Evolutionary conservation across 2,113 vertebrate species (phyloP).

Genomic region (Pandion haliaetus): DNA sequence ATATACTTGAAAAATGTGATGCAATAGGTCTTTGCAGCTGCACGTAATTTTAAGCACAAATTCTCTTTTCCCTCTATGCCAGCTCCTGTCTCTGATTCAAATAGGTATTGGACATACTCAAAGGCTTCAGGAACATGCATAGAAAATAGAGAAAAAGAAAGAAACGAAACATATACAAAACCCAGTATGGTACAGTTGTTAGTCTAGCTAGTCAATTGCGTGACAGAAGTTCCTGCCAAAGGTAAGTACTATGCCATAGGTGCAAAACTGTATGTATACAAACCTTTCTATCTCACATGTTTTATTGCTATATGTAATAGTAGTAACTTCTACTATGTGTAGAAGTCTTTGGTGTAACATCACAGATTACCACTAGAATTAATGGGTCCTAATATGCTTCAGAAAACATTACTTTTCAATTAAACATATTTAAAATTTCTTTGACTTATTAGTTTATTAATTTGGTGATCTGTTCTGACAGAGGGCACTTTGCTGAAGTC

Average conservation of each 20-base stretch:
- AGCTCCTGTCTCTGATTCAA: background rate
- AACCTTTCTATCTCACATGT: background rate
- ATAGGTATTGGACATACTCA: background rate
- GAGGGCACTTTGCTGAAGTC: background rate
- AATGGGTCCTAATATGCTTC: background rate
- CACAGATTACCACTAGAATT: background rate
- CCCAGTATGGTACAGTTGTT: background rate
- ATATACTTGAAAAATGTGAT: background rate
- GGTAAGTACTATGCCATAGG: background rate
- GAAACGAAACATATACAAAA: background rate
- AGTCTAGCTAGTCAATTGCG: background rate
- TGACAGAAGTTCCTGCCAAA: background rate
- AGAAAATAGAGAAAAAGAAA: background rate
- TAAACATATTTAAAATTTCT: background rate
- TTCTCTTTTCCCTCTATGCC: background rate
- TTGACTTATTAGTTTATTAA: background rate
- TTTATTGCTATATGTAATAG: background rate
- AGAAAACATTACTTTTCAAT: background rate
- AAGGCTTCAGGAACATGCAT: background rate
- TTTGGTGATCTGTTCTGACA: background rate
- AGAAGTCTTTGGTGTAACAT: background rate
- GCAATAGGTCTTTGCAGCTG: background rate
- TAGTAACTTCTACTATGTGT: background rate
- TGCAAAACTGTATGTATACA: background rate
- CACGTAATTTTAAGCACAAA: background rate